phyloP scores from a whole-genome alignment of 2,888 invertebrate genomes.

The Dryadula phaetusa region DNA sequence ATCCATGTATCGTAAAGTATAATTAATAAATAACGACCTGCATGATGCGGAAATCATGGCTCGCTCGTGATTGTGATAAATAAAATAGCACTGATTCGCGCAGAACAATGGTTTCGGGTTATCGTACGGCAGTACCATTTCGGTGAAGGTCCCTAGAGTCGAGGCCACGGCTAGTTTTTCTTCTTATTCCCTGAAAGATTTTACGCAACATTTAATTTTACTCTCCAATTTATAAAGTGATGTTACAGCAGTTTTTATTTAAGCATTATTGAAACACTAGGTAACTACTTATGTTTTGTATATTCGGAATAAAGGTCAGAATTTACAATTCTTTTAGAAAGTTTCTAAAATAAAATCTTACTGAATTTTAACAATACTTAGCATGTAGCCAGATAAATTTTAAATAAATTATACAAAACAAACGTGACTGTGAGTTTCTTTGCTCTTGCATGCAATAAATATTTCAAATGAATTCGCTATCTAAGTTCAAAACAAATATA shows the following conservation, averaged over 20 bases:
- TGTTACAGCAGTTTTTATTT: not conserved
- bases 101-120: slow-evolving; percentile 74
- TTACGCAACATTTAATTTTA: not conserved
- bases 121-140: slow-evolving; percentile 79
- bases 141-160: slow-evolving; percentile 76
- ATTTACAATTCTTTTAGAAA: slow-evolving; percentile 11
- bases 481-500: not conserved
- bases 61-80: slow-evolving; percentile 70
- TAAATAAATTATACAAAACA: slow-evolving; percentile 19
- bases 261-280: too few species aligned
- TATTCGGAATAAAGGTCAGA: not conserved
- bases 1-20: slow-evolving; percentile 65
- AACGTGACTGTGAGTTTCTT: slow-evolving; percentile 10
- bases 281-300: not conserved
- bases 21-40: slow-evolving; percentile 70
- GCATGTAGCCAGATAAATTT: slow-evolving; percentile 16
- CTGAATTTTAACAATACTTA: slow-evolving; percentile 22
- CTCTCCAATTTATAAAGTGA: not conserved
- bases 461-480: slow-evolving; percentile 12
- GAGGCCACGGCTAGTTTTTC: slow-evolving; percentile 60
- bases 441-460: slow-evolving; percentile 16
- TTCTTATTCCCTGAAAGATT: slow-evolving; percentile 10
- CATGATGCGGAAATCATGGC: slow-evolving; percentile 80
- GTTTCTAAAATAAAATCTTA: slow-evolving; percentile 13
- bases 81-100: slow-evolving; percentile 75